These are phyloP conservation scores for Endomychus coccineus DNA, from an alignment of 2,888 invertebrate species.

Conservation along the genomic window DNA sequence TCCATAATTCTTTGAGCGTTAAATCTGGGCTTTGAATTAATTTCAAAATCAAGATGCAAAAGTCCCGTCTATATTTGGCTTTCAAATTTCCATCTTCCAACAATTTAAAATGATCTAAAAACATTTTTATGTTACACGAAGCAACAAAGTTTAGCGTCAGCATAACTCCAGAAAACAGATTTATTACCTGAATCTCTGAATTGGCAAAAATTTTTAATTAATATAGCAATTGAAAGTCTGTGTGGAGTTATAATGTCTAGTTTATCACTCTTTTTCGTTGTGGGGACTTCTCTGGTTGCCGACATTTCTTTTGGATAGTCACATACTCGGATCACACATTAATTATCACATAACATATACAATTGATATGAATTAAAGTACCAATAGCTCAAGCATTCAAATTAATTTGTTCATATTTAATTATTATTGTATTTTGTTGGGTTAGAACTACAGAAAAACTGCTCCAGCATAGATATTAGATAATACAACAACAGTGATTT, in stretches of 20 bases:
- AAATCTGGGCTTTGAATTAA: conserved; percentile 77
- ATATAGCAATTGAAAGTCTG: conserved; percentile 67
- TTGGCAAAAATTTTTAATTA: conserved; percentile 68
- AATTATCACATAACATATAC: too few relatives aligned
- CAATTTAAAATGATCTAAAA: conserved; percentile 47
- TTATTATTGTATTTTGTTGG: too few relatives aligned
- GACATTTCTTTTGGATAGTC: too few relatives aligned
- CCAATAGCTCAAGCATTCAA: too few relatives aligned
- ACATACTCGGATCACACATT: too few relatives aligned
- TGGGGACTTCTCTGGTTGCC: conserved; percentile 6
- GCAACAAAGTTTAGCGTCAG: too few relatives aligned
- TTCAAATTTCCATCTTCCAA: conserved; percentile 46
- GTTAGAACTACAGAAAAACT: too few relatives aligned
- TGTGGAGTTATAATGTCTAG: conserved; percentile 68
- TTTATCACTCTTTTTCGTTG: conserved; percentile 30
- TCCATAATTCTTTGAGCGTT: conserved; percentile 60
- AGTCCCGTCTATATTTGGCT: conserved; percentile 63
- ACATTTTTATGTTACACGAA: conserved; percentile 10
- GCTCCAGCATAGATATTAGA: too few relatives aligned
- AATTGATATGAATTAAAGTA: too few relatives aligned
- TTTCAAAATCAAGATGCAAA: conserved; percentile 72
- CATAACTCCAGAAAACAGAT: too few relatives aligned
- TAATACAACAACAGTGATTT: too few relatives aligned
- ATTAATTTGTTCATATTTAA: too few relatives aligned
- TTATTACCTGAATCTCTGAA: conserved; percentile 49